These are phyloP conservation scores for Lepisosteus osseus DNA, from an alignment of 2,113 vertebrate species.

Conservation along the genomic window DNA sequence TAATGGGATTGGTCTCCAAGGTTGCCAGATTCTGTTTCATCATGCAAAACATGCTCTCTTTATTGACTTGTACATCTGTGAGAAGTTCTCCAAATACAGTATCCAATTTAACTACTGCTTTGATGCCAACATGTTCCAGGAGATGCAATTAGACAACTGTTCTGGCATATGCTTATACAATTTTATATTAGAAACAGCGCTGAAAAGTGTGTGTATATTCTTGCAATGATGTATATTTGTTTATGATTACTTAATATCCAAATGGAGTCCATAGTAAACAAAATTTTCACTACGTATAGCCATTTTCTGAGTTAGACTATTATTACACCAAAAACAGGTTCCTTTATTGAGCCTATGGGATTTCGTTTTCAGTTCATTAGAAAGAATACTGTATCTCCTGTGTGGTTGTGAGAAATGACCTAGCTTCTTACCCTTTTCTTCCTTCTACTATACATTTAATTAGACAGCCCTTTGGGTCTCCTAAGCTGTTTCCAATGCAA, in stretches of 20 bases:
- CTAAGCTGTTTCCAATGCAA: neutral
- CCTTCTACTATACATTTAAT: constrained; percentile 32
- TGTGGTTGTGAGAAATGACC: constrained; percentile 33
- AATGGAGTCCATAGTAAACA: constrained; percentile 7
- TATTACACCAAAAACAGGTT: constrained; percentile 23
- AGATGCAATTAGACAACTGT: too few relatives aligned
- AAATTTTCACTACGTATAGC: neutral
- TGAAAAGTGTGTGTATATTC: neutral
- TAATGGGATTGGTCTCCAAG: too few relatives aligned
- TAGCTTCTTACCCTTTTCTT: constrained; percentile 31
- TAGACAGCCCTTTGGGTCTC: constrained; percentile 18
- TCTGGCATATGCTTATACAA: too few relatives aligned
- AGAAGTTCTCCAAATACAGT: too few relatives aligned
- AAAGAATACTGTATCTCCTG: constrained; percentile 15
- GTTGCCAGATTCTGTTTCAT: too few relatives aligned
- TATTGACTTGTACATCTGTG: too few relatives aligned
- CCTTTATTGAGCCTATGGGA: constrained; percentile 25
- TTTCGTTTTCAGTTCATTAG: constrained; percentile 35
- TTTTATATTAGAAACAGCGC: neutral
- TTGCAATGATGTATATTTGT: neutral
- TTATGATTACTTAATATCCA: constrained; percentile 21
- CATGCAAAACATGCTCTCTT: too few relatives aligned
- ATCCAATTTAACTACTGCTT: too few relatives aligned
- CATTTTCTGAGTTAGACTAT: neutral
- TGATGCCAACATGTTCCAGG: too few relatives aligned